A percentile compares a stretch with the other conserved stretches of the same genome.
Conservation (phyloP, 2,113 vertebrate genomes). For the Grantiella picta region DNA sequence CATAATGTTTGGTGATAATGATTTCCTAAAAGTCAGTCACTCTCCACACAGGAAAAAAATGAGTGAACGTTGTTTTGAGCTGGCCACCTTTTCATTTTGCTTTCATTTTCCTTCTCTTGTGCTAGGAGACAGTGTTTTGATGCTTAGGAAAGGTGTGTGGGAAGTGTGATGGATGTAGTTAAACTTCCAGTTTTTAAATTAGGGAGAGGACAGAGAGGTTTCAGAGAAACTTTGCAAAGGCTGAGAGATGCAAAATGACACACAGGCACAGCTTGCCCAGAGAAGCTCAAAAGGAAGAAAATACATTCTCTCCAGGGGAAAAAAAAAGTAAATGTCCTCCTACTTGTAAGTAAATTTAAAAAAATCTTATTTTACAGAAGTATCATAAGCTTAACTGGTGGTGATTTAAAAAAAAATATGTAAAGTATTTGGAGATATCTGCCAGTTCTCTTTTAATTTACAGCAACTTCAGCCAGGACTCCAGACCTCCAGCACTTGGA, state of each 20-base stretch:
- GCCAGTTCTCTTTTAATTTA: background rate
- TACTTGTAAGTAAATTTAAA: background rate
- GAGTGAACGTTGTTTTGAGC: background rate
- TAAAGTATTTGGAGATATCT: background rate
- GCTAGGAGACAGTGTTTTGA: background rate
- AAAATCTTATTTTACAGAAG: background rate
- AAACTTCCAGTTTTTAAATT: background rate
- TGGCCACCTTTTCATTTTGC: background rate
- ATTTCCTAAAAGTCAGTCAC: background rate
- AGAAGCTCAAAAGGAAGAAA: background rate
- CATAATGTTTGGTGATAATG: background rate
- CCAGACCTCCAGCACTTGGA: background rate
- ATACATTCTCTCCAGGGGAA: background rate
- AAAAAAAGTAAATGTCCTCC: background rate
- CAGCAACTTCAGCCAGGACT: background rate
- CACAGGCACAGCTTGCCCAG: background rate
- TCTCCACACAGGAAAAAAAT: accelerated
- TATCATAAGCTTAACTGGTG: background rate
- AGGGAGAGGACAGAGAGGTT: background rate
- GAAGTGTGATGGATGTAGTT: background rate
- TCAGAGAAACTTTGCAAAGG: background rate
- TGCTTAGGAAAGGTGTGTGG: background rate
- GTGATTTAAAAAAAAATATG: background rate
- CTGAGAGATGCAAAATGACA: background rate
- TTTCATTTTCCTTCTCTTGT: background rate